Base-by-base conservation (phyloP, 2,113 vertebrate species). In the Oreochromis aureus region DNA sequence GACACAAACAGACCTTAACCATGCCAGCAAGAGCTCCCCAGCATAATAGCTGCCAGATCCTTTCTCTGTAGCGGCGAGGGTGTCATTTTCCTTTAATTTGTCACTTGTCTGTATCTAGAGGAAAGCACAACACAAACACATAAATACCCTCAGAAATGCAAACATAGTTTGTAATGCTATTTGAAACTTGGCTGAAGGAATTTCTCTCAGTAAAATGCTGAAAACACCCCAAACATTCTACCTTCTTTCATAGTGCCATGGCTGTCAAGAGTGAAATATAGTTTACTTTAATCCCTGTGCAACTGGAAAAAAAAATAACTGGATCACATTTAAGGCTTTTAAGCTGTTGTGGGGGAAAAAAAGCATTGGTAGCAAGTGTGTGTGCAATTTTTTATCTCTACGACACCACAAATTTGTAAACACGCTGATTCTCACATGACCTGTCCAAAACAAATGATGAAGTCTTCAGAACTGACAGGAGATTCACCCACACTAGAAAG, bases 241-340 rank as follows among this genome's bases (percentile, higher is more conserved):
- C 86, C 53, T 24, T 88, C 85, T 92, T 90, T 87, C 85, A 89
- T 78, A 73, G 36, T 22, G 71, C 30, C 58, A 84, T 63, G 89
- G 78, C 87, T 91, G 88, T 93, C 92, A 89, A 86, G 84, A 81
- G 81, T 91, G 85, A 89, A 89, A 87, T 88, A 59, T 39, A 89
- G 56, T 92, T 92, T 87, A 80, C 82, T 91, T 92, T 93, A 93
- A 93, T 94, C 86, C 85, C 27, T 76, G 39, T 81, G 81, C 85
- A 88, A 81, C 61, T 55, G 71, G 82, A 82, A 84, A 87, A 76
- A 85, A 78, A 59, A 56, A 85, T 15, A 88, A 87, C 55, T 56
- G 85, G 87, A 88, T 87, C 80, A 39, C 46, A 87, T 89, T 90
- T 85, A 88, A 89, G 61, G 69, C 56, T 84, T 90, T 86, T 85